These are phyloP conservation scores for Rotaria sp. DNA, from an alignment of 2,888 invertebrate genomes.

Conservation along the genomic window DNA sequence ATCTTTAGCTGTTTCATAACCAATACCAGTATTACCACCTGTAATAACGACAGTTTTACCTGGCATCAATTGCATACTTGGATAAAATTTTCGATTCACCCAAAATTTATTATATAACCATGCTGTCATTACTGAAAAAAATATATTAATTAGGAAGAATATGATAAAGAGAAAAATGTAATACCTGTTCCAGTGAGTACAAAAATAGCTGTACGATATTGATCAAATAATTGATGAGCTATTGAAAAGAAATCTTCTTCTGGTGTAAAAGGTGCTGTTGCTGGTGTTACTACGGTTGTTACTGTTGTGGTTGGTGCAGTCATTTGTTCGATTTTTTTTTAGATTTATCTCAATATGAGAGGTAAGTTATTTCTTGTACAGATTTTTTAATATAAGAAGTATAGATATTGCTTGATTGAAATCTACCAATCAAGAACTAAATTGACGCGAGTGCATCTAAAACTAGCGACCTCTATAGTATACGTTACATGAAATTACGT, in stretches of 20 bases:
- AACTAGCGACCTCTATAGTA: too few species aligned
- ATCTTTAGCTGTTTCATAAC: slow-evolving; percentile 67
- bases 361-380: too few species aligned
- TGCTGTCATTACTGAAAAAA: background rate
- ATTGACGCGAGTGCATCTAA: too few species aligned
- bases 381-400: too few species aligned
- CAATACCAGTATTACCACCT: slow-evolving; percentile 75
- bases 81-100: background rate
- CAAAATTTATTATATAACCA: background rate
- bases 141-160: background rate
- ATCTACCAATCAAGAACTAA: too few species aligned
- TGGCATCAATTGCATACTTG: slow-evolving; percentile 47
- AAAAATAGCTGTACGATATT: background rate
- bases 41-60: slow-evolving; percentile 69
- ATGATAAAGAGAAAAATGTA: background rate
- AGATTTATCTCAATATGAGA: too few species aligned
- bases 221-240: background rate
- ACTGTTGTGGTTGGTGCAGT: too few species aligned
- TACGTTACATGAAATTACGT: too few species aligned
- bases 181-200: background rate
- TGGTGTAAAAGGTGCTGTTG: background rate
- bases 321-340: too few species aligned
- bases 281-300: background rate
- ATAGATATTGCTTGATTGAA: too few species aligned
- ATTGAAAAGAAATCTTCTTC: background rate